Percentiles rank a stretch among this genome's conserved stretches.
These are phyloP conservation scores for Monomorium pharaonis DNA, from an alignment of 1,140 invertebrate genomes.

Conservation along the genomic window DNA sequence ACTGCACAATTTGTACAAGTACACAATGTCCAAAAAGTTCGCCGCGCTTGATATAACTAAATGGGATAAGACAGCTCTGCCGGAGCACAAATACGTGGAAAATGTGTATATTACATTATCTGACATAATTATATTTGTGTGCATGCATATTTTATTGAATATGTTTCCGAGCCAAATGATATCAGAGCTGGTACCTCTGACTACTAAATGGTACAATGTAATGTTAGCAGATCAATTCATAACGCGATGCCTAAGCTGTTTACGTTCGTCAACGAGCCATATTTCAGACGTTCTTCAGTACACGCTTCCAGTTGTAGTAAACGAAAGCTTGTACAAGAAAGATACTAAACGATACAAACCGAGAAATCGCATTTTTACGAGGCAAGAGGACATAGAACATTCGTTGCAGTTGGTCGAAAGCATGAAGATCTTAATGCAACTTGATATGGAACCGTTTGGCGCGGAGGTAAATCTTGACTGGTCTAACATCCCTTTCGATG, in stretches of 20 bases:
- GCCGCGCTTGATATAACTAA: constrained; percentile 66
- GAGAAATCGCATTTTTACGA: constrained; percentile 90
- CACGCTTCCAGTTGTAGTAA: constrained; percentile 72
- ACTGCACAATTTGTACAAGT: constrained; percentile 95
- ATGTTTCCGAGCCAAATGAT: constrained; percentile 83
- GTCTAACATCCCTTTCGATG: constrained; percentile 88
- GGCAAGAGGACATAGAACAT: constrained; percentile 90
- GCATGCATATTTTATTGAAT: constrained; percentile 88
- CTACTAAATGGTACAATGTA: constrained; percentile 88
- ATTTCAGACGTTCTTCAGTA: constrained; percentile 52
- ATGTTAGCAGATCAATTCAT: constrained; percentile 81
- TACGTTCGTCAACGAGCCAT: constrained; percentile 54
- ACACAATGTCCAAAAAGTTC: constrained; percentile 86
- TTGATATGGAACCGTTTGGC: constrained; percentile 81
- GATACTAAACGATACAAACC: constrained; percentile 92
- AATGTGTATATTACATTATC: constrained; percentile 93
- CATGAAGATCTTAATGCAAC: constrained; percentile 79
- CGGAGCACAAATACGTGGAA: constrained; percentile 92
- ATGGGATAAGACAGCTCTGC: constrained; percentile 49
- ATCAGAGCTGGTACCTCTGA: constrained; percentile 87
- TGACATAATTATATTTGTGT: constrained; percentile 93
- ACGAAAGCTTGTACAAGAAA: constrained; percentile 91
- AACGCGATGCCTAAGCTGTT: constrained; percentile 73
- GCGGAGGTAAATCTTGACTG: constrained; percentile 86
- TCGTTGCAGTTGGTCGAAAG: constrained; percentile 85